Evolutionary conservation across 1,140 invertebrate species (phyloP).

Genomic region (Drosophila tropicalis): DNA sequence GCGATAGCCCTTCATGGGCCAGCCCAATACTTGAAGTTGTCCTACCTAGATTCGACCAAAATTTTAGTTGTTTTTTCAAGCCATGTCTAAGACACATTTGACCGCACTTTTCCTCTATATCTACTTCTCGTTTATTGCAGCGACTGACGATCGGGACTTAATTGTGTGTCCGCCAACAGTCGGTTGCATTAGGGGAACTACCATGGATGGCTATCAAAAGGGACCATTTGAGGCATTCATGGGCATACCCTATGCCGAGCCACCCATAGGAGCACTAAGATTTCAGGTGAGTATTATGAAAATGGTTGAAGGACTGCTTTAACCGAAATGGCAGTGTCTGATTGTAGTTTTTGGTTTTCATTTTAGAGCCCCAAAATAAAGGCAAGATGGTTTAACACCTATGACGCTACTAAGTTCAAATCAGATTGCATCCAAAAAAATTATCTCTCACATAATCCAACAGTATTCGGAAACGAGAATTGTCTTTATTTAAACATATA

Average conservation of each 20-base stretch:
- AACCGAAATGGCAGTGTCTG: too few species aligned
- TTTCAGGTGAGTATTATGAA: slow-evolving; percentile 49
- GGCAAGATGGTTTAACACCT: slow-evolving; percentile 34
- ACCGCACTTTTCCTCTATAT: too few species aligned
- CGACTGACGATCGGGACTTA: neutral
- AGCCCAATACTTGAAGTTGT: too few species aligned
- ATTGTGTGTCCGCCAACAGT: slow-evolving; percentile 38
- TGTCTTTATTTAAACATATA: slow-evolving; percentile 87
- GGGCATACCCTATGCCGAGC: slow-evolving; percentile 68
- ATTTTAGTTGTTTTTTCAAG: too few species aligned
- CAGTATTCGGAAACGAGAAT: slow-evolving; percentile 84
- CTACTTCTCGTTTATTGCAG: too few species aligned
- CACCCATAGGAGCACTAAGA: slow-evolving; percentile 54
- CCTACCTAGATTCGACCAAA: too few species aligned
- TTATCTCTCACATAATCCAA: slow-evolving; percentile 52
- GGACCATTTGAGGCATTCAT: slow-evolving; percentile 59
- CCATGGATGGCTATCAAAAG: slow-evolving; percentile 38
- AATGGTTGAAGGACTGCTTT: too few species aligned
- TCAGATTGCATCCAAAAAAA: slow-evolving; percentile 70
- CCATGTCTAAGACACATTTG: neutral
- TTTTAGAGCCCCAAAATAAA: slow-evolving; percentile 66
- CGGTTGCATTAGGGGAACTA: slow-evolving; percentile 54
- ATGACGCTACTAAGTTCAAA: slow-evolving; percentile 52
- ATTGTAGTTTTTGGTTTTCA: too few species aligned
- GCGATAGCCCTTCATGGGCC: neutral